Percentiles rank a stretch among this genome's conserved stretches.
These are phyloP conservation scores for Sparidentex hasta DNA, from an alignment of 2,797 vertebrate genomes.

Conservation along the genomic window DNA sequence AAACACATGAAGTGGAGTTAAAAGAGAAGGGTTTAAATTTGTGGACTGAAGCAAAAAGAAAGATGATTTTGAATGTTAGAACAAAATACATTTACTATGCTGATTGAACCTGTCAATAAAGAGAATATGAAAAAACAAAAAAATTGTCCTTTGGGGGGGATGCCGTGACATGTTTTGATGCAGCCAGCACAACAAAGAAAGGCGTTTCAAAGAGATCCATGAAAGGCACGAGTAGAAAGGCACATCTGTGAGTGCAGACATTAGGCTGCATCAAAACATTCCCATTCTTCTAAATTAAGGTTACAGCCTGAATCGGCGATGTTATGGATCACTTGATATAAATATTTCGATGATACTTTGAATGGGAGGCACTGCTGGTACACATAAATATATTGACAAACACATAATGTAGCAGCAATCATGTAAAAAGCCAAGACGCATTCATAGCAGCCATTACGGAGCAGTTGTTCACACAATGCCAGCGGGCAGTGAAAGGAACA, in stretches of 20 bases:
- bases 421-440: slow-evolving; percentile 16
- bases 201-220: slow-evolving; percentile 57
- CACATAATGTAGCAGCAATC: slow-evolving; percentile 26
- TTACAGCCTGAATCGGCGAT: slow-evolving; percentile 36
- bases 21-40: slow-evolving; percentile 27
- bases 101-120: slow-evolving; percentile 39
- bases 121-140: slow-evolving; percentile 5
- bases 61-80: slow-evolving; percentile 20
- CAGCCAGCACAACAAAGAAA: slow-evolving; percentile 43
- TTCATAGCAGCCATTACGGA: slow-evolving; percentile 30
- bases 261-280: slow-evolving; percentile 46
- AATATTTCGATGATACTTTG: slow-evolving; percentile 27
- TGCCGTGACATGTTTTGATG: slow-evolving; percentile 50
- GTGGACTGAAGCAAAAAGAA: background rate
- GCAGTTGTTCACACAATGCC: slow-evolving; percentile 21
- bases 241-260: slow-evolving; percentile 39
- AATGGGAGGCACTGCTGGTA: slow-evolving; percentile 4
- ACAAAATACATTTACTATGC: slow-evolving; percentile 40
- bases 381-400: slow-evolving; percentile 21
- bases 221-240: slow-evolving; percentile 51
- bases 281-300: slow-evolving; percentile 57
- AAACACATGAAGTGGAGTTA: slow-evolving; percentile 12
- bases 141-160: slow-evolving; percentile 41
- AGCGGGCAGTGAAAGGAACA: slow-evolving; percentile 17
- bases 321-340: slow-evolving; percentile 45